phyloP scores from a whole-genome alignment of 2,113 vertebrate species.

The Otolemur garnettii region DNA sequence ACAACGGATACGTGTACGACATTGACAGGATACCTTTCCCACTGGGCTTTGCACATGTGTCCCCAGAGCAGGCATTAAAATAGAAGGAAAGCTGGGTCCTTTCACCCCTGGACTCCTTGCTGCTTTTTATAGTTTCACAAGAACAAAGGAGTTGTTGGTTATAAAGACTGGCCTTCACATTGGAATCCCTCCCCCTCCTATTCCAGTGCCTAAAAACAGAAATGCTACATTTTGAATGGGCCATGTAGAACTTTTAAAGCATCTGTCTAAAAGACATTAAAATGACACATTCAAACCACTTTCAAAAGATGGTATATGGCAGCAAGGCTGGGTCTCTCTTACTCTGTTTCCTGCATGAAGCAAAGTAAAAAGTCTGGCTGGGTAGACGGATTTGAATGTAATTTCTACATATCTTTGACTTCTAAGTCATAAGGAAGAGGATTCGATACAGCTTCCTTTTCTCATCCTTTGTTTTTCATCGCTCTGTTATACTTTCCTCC shows the following conservation, averaged over 20 bases:
- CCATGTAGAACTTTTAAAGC: neutral
- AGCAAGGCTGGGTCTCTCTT: neutral
- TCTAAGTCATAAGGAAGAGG: neutral
- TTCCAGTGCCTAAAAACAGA: neutral
- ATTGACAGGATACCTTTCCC: slow-evolving; percentile 22
- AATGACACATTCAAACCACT: neutral
- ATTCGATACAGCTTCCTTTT: neutral
- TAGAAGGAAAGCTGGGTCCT: neutral
- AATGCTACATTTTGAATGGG: slow-evolving; percentile 34
- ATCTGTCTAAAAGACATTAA: slow-evolving; percentile 22
- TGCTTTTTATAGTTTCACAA: neutral
- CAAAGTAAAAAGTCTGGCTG: neutral
- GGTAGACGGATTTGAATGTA: neutral
- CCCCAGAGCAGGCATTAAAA: neutral
- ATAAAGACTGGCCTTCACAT: neutral
- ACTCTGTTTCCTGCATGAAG: neutral
- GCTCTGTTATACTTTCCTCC: neutral
- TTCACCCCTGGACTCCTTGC: neutral
- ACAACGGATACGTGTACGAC: neutral
- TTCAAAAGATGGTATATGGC: neutral
- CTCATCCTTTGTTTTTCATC: neutral
- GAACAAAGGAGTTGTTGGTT: neutral
- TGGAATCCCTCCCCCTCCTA: neutral
- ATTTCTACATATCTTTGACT: neutral
- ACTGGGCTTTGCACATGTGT: slow-evolving; percentile 17